Evolutionary conservation across 1,140 invertebrate genomes (phyloP).

Genomic region (Hypothenemus hampei): DNA sequence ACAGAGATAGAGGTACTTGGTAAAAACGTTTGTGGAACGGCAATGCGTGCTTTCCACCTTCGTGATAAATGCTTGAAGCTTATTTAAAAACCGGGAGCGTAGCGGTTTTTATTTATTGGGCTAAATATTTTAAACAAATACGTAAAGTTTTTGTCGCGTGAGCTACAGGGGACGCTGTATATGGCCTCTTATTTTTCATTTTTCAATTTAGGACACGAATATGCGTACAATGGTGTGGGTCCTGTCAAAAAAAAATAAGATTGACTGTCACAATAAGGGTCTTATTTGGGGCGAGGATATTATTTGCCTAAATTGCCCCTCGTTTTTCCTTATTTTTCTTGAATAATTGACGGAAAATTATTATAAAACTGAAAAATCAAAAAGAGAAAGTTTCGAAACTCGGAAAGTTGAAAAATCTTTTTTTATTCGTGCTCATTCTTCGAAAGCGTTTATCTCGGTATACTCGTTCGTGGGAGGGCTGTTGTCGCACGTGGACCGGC

Average conservation of each 20-base stretch:
- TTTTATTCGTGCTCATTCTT: too few relatives aligned
- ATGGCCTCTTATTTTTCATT: neutral
- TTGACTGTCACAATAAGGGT: neutral
- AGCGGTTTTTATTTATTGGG: neutral
- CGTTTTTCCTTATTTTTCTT: neutral
- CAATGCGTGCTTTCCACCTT: slow-evolving; percentile 25
- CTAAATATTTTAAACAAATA: slow-evolving; percentile 2
- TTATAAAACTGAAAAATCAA: too few relatives aligned
- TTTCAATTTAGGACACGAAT: neutral
- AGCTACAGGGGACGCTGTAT: neutral
- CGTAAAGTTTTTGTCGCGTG: neutral
- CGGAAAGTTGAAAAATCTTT: too few relatives aligned
- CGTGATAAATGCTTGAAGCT: neutral
- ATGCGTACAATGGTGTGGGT: neutral
- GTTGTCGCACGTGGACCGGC: too few relatives aligned
- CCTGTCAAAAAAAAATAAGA: neutral
- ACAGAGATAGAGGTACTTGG: too few relatives aligned
- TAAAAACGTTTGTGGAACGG: neutral
- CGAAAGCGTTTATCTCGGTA: too few relatives aligned
- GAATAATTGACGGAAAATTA: too few relatives aligned
- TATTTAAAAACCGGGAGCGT: neutral
- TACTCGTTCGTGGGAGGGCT: too few relatives aligned
- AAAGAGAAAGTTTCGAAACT: too few relatives aligned
- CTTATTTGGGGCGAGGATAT: neutral
- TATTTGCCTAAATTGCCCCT: neutral